phyloP scores from a whole-genome alignment of 2,113 vertebrate genomes.

The Seriola aureovittata region DNA sequence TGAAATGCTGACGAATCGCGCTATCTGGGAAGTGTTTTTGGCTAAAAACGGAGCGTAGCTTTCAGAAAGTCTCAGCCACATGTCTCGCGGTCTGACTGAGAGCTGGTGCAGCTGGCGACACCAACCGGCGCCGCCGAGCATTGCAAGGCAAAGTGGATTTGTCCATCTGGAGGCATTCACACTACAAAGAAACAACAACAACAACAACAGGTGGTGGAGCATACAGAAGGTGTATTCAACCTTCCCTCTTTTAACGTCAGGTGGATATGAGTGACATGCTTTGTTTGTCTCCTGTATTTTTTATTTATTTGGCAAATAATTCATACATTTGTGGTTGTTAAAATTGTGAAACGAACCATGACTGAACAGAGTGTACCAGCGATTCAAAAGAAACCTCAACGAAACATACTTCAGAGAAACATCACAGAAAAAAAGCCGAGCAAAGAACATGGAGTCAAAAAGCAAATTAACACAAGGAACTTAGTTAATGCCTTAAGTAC shows the following conservation, averaged over 20 bases:
- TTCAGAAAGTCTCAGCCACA: constrained; percentile 80
- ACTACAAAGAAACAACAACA: not conserved
- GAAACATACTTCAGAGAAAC: not conserved
- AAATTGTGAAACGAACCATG: not conserved
- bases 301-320: not conserved
- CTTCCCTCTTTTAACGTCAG: not conserved
- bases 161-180: not conserved
- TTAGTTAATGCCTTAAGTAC: not conserved
- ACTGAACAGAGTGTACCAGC: too few relatives aligned
- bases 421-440: not conserved
- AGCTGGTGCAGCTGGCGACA: constrained; percentile 53
- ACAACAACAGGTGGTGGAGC: constrained; percentile 7
- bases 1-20: constrained; percentile 20
- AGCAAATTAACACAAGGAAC: not conserved
- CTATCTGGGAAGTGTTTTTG: constrained; percentile 31
- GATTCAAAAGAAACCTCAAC: too few relatives aligned
- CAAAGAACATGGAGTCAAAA: not conserved
- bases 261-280: not conserved
- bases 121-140: constrained; percentile 30
- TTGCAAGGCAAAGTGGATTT: constrained; percentile 4
- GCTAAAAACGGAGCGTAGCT: constrained; percentile 63
- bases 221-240: not conserved
- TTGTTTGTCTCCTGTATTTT: not conserved
- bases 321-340: not conserved
- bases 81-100: constrained; percentile 68